phyloP scores from a whole-genome alignment of 2,113 vertebrate genomes.

The Pseudorasbora parva region DNA sequence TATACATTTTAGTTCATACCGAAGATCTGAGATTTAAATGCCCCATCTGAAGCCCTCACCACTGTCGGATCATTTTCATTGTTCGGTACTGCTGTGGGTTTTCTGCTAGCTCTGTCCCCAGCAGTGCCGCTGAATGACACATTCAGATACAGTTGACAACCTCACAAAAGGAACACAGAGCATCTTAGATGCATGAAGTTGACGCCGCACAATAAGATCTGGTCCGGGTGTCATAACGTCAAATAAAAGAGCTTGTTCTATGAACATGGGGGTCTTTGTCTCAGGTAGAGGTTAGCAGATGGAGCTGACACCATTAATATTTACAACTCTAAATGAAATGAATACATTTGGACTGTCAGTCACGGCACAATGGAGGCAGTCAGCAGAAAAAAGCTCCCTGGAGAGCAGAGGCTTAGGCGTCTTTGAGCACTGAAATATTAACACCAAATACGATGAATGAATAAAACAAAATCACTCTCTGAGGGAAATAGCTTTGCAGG shows the following conservation, averaged over 20 bases:
- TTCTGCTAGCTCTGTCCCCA: slow-evolving; percentile 45
- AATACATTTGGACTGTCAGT: slow-evolving; percentile 59
- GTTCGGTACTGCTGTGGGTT: slow-evolving; percentile 31
- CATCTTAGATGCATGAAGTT: slow-evolving; percentile 53
- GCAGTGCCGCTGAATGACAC: slow-evolving; percentile 50
- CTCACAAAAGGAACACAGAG: slow-evolving; percentile 51
- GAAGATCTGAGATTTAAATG: neutral
- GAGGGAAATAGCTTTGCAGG: slow-evolving; percentile 20
- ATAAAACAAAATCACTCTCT: slow-evolving; percentile 47
- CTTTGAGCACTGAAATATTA: slow-evolving; percentile 58
- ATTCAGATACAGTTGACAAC: slow-evolving; percentile 52
- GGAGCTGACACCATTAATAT: slow-evolving; percentile 62
- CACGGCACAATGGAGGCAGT: slow-evolving; percentile 58
- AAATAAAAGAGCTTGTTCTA: slow-evolving; percentile 51
- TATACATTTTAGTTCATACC: neutral
- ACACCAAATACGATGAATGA: slow-evolving; percentile 52
- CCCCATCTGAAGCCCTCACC: neutral
- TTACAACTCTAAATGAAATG: slow-evolving; percentile 60
- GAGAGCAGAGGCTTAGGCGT: slow-evolving; percentile 40
- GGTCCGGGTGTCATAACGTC: slow-evolving; percentile 50
- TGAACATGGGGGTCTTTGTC: slow-evolving; percentile 51
- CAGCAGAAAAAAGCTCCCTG: slow-evolving; percentile 51
- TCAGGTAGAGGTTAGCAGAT: slow-evolving; percentile 59
- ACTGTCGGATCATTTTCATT: slow-evolving; percentile 42
- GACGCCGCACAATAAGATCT: slow-evolving; percentile 56